These are phyloP conservation scores for Lypha dubia DNA, from an alignment of 2,888 invertebrate genomes.

Conservation along the genomic window DNA sequence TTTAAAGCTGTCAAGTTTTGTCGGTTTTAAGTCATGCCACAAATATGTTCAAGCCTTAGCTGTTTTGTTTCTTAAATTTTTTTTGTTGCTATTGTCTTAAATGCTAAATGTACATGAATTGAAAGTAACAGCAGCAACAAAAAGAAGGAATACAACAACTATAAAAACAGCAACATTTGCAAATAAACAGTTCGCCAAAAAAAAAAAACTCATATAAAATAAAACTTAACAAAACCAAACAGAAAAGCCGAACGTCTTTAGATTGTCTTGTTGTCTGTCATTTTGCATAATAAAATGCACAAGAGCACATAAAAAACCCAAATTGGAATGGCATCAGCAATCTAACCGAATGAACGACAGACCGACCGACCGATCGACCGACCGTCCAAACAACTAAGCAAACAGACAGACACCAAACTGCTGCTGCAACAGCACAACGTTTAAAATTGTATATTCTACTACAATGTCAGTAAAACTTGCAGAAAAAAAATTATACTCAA, in stretches of 20 bases:
- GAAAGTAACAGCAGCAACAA: conserved; percentile 56
- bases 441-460: conserved; percentile 16
- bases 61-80: no score
- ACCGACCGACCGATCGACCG: conserved; percentile 18
- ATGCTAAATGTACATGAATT: conserved; percentile 67
- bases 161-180: conserved; percentile 42
- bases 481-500: conserved; percentile 50
- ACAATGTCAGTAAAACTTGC: conserved; percentile 61
- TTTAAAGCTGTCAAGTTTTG: conserved; percentile 74
- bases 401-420: conserved; percentile 28
- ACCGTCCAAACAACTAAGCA: conserved; percentile 25
- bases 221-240: conserved; percentile 34
- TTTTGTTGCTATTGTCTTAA: conserved; percentile 58
- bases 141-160: conserved; percentile 12
- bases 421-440: conserved; percentile 21
- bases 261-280: conserved; percentile 73
- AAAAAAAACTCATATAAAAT: no score
- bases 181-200: conserved; percentile 38
- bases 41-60: conserved; percentile 69
- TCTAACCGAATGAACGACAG: conserved; percentile 25
- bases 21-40: conserved; percentile 73
- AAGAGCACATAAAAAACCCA: conserved; percentile 67
- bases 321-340: conserved; percentile 67
- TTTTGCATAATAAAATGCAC: conserved; percentile 81
- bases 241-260: conserved; percentile 70